Evolutionary conservation across 2,797 vertebrate genomes (phyloP), one percentile per base, ranked within the genome.

Genomic region (Onychomys leucogaster): DNA sequence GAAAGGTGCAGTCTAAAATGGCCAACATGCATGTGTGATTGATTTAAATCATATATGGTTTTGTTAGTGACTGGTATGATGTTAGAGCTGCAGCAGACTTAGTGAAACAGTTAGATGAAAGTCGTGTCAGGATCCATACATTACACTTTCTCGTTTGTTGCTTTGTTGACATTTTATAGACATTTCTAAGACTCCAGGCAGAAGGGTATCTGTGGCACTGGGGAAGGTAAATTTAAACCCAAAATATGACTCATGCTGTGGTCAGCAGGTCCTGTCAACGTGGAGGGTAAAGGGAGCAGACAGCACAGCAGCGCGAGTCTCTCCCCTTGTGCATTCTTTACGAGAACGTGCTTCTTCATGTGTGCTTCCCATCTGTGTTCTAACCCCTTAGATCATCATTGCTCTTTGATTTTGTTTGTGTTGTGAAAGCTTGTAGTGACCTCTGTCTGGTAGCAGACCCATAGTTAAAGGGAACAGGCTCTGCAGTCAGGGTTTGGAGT

Each of bases 301-400:
- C 43, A 8, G 80, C 41, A 37, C 34, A 87, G 6, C 78, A 19
- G 19, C 88, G 67, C 91, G 95, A 90, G 76, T 96, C 95, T 95
- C 96, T 97, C 97, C 96, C 90, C 96, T 97, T 94, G 65, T 97
- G 77, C 90, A 92, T 97, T 97, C 98, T 98, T 98, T 96, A 97
- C 96, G 94, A 98, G 97, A 97, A 98, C 98, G 97, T 97, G 98
- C 97, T 97, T 98, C 97, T 98, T 98, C 97, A 96, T 96, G 94
- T 97, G 69, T 94, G 10, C 97, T 95, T 98, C 96, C 97, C 97
- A 96, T 97, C 98, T 98, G 93, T 97, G 98, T 97, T 96, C 86
- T 97, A 77, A 91, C 87, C 76, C 92, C n/a, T 67, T 92, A 2
- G 85, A 89, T 85, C 97, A 91, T 91, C 87, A 37, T 82, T 92